phyloP scores from a whole-genome alignment of 2,113 vertebrate species.

The Melanerpes formicivorus region DNA sequence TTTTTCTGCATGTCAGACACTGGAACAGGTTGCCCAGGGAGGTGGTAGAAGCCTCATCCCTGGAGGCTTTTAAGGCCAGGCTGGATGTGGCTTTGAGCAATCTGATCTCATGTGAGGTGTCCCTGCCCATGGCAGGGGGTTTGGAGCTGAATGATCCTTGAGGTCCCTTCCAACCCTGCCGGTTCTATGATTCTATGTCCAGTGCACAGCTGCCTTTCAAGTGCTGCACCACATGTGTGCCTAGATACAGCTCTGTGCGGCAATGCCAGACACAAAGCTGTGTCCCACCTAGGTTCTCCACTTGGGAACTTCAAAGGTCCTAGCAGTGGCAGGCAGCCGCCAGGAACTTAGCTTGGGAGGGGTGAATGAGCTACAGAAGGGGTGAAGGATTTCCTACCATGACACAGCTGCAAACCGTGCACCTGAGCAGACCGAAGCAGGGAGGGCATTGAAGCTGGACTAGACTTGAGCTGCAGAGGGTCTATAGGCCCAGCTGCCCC shows the following conservation, averaged over 20 bases:
- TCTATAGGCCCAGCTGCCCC: slow-evolving; percentile 28
- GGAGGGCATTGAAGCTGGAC: not conserved
- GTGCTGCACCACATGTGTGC: fast-evolving
- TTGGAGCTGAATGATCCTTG: no score
- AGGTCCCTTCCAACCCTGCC: no score
- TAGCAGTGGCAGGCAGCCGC: not conserved
- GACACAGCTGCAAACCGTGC: not conserved
- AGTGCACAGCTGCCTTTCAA: not conserved
- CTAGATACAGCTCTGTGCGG: not conserved
- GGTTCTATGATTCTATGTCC: no score
- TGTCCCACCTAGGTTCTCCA: not conserved
- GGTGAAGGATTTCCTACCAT: not conserved
- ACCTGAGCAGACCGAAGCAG: not conserved
- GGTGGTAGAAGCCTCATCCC: no score
- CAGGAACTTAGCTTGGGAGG: not conserved
- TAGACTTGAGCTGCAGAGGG: not conserved
- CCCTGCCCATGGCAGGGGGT: no score
- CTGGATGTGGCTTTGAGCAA: no score
- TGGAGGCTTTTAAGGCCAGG: no score
- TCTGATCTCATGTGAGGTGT: no score
- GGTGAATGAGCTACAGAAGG: not conserved
- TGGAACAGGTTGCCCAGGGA: no score
- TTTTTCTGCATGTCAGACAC: no score
- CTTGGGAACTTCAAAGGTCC: not conserved
- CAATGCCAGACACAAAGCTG: fast-evolving